phyloP scores from a whole-genome alignment of 2,797 vertebrate genomes.

The Salarias fasciatus region DNA sequence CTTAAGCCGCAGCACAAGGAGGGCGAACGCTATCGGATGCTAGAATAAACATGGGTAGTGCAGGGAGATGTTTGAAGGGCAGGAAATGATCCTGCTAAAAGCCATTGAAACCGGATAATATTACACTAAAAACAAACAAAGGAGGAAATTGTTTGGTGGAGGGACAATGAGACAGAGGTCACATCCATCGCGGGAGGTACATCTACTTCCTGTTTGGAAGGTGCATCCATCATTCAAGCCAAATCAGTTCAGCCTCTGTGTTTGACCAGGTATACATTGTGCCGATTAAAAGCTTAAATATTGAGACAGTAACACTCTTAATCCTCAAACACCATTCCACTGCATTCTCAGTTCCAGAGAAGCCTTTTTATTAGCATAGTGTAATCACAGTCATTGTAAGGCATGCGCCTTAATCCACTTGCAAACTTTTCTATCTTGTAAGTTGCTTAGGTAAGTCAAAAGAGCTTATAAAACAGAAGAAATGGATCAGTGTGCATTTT shows the following conservation, averaged over 20 bases:
- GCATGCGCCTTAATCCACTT: not conserved
- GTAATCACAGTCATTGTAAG: not conserved
- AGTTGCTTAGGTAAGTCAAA: constrained; percentile 14
- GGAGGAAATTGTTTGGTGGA: constrained; percentile 6
- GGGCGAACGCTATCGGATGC: constrained; percentile 41
- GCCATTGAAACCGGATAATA: constrained; percentile 9
- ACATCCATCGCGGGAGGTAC: not conserved
- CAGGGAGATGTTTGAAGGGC: constrained; percentile 13
- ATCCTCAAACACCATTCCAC: no score
- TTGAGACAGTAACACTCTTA: not conserved
- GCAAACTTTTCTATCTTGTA: constrained; percentile 9
- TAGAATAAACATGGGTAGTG: constrained; percentile 39
- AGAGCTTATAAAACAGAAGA: constrained; percentile 13
- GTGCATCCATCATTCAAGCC: not conserved
- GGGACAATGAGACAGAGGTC: not conserved
- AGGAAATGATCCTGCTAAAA: constrained; percentile 29
- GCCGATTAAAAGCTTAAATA: not conserved
- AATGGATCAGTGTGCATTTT: constrained; percentile 36
- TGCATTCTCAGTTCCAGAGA: no score
- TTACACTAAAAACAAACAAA: constrained; percentile 26
- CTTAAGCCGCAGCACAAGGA: constrained; percentile 48
- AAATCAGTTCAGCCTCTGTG: constrained; percentile 1
- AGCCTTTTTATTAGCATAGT: no score
- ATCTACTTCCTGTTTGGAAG: constrained; percentile 30
- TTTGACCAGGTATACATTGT: constrained; percentile 5